Evolutionary conservation across 2,113 vertebrate genomes (phyloP), one percentile per base, ranked within the genome.

Genomic region (Pachypanchax playfairii): DNA sequence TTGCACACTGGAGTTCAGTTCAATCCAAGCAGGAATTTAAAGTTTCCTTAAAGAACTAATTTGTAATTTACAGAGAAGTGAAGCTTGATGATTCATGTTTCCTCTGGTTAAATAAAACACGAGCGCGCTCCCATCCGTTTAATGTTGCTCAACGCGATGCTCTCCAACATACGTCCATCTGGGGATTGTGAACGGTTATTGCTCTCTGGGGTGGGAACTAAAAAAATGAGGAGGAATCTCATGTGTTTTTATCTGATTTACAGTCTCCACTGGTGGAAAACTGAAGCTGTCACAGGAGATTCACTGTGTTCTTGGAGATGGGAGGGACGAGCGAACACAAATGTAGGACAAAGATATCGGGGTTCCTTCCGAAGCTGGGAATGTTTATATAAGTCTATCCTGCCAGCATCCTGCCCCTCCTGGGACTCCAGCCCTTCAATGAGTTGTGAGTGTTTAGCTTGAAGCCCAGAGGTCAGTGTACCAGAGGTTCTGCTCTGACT

Each of bases 311-410:
- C 65, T 71, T 68, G 59, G 67, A 75, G 79, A 64, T 75, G 9
- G 11, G 80, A 56, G 86, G 52, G 55, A 51, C 25, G 39, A 74
- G 39, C 31, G 52, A 69, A 75, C 44, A 75, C 69, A 71, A 67
- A 82, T 85, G 80, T 80, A 80, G 87, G 85, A 84, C 80, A 75
- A 5, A 48, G 2, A 44, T 62, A 72, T 64, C 39, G 14, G 64
- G 73, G 80, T 66, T 79, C 70, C 78, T 79, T 75, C 78, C 78
- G 50, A 2, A 15, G 44, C 61, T 11, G 36, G 26, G 21, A 1
- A 14, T 80, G 79, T 85, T 85, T 82, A 77, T 60, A 26, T 53
- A 35, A 56, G 47, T 41, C 68, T 28, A 11, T 71, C 38, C 85
- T n/a, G n/a, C n/a, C n/a, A n/a, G n/a, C n/a, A n/a, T n/a, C n/a